Evolutionary conservation across 2,888 invertebrate genomes (phyloP).

Genomic region (Amphipyra tragopoginis): DNA sequence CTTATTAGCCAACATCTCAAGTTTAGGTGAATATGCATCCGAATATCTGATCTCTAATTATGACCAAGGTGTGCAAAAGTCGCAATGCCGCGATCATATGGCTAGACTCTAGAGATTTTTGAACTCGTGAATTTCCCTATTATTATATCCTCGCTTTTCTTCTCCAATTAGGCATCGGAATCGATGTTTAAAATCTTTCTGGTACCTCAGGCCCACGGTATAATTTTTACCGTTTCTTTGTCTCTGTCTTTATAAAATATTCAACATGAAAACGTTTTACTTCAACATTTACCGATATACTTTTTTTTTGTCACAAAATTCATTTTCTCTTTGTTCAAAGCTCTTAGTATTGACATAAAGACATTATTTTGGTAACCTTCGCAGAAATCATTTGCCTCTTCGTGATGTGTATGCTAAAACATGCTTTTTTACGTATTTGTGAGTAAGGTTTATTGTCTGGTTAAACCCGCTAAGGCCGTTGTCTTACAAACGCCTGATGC

Average conservation of each 20-base stretch:
- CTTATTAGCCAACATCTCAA: no score
- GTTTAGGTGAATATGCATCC: no score
- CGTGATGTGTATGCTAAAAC: slow-evolving; percentile 27
- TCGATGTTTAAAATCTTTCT: no score
- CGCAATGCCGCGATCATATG: no score
- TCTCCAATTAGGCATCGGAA: no score
- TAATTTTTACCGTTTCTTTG: slow-evolving; percentile 2
- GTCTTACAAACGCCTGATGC: no score
- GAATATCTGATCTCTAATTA: no score
- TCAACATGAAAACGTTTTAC: neutral
- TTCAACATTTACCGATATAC: neutral
- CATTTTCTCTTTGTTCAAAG: slow-evolving; percentile 19
- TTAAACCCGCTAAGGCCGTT: neutral
- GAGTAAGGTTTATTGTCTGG: slow-evolving; percentile 11
- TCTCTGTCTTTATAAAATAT: neutral
- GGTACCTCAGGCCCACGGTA: no score
- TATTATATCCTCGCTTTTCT: no score
- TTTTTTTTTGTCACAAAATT: slow-evolving; percentile 17
- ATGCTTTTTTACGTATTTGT: slow-evolving; percentile 14
- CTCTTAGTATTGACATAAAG: slow-evolving; percentile 13
- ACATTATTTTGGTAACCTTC: slow-evolving; percentile 28
- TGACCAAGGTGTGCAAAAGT: no score
- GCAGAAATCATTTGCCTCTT: slow-evolving; percentile 5
- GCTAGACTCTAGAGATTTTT: no score
- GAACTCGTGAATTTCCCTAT: no score